Evolutionary conservation across 1,140 invertebrate species (phyloP).

Genomic region (Capitella teleta): DNA sequence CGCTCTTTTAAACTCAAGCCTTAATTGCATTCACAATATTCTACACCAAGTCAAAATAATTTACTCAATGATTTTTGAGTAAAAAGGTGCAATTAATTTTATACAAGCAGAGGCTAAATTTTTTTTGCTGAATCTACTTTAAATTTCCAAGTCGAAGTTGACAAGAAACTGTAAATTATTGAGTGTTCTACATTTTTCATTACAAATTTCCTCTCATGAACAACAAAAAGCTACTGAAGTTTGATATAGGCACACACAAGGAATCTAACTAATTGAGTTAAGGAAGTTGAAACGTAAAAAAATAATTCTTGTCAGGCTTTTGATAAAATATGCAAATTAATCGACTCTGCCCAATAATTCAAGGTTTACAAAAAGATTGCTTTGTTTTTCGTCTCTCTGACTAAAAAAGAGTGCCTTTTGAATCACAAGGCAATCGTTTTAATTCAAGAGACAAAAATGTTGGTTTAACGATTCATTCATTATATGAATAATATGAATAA

Average conservation of each 20-base stretch:
- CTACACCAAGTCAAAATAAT: not conserved
- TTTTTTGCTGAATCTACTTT: not conserved
- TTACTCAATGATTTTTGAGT: not conserved
- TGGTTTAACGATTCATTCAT: not conserved
- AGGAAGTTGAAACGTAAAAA: not conserved
- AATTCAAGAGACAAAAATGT: not conserved
- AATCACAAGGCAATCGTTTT: no score
- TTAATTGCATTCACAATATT: not conserved
- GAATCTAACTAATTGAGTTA: not conserved
- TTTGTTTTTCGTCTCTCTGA: no score
- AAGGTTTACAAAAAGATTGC: no score
- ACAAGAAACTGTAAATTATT: not conserved
- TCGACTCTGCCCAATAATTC: no score
- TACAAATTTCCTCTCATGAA: not conserved
- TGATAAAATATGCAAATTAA: no score
- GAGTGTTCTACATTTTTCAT: not conserved
- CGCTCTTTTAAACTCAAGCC: not conserved
- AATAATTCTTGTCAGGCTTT: not conserved
- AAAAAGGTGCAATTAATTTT: not conserved
- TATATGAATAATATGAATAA: not conserved
- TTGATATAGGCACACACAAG: not conserved
- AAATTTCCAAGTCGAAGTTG: not conserved
- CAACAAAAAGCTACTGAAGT: not conserved
- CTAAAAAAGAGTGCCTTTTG: no score
- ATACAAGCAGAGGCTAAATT: not conserved